Evolutionary conservation across 2,888 invertebrate genomes (phyloP), one percentile per base, ranked within the genome.

Genomic region (Muscina levida): DNA sequence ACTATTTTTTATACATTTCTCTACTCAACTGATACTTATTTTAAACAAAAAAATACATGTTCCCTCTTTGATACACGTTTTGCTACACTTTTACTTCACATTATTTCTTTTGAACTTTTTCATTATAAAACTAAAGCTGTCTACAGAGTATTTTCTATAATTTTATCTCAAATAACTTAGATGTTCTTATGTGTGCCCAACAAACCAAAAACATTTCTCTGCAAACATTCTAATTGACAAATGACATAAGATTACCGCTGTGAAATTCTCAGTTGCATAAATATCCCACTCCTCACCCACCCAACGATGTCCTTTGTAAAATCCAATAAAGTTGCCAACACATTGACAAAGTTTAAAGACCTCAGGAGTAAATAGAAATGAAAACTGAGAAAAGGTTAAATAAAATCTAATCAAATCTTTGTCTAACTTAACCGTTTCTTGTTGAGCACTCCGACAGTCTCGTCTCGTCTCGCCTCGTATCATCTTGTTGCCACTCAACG

Each of bases 351-450:
- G 53, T 10, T 53, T 53, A 22, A 53, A 24, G 53, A 22, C 24
- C 11, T 53, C 53, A 6, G 53, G 24, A 22, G 51, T 1, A 22
- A 22, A 22, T 22, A 24, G 2, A 53, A 24, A 22, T 17, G 53
- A 10, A 5, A 51, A 5, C 3, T 5, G 17, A 53, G 53, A 53
- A 53, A 53, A 53, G 53, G 53, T 53, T 53, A 53, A 53, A 22
- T 22, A 24, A 53, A 53, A 53, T 53, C 53, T 53, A 53, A 53
- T 53, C 22, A 53, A 22, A 22, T 53, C 53, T 53, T 53, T 53
- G 53, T 53, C 53, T 53, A 24, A 22, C 24, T 11, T 24, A 4
- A 53, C 10, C 53, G 19, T 53, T 22, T 24, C 53, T 22, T 53
- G 19, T 13, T 53, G 22, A 22, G 8, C 51, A 46, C 8, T 46